These are phyloP conservation scores for Chymomyza costata DNA, from an alignment of 1,140 invertebrate genomes.

Conservation along the genomic window DNA sequence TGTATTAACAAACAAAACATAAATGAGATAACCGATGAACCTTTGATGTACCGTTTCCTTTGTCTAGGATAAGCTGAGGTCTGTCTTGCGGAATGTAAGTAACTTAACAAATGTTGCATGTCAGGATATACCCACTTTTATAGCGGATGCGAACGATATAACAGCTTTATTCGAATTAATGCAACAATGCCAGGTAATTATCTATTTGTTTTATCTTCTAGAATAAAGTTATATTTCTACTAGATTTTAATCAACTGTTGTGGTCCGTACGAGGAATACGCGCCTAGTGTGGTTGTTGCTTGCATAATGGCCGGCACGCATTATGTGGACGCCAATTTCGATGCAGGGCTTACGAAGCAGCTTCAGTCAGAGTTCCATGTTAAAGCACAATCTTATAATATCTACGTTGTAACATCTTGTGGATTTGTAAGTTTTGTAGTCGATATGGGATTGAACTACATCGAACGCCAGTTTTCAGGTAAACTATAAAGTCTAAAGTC, in stretches of 20 bases:
- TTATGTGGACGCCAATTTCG: background rate
- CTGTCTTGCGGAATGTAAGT: background rate
- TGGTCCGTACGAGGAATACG: background rate
- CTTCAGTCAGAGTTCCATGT: background rate
- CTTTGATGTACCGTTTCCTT: background rate
- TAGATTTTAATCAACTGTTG: background rate
- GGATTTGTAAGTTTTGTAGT: background rate
- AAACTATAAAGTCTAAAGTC: background rate
- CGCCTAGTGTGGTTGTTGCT: background rate
- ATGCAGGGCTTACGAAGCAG: background rate
- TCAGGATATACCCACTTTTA: background rate
- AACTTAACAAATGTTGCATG: background rate
- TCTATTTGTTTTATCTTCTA: background rate
- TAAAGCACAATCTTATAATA: background rate
- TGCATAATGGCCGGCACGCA: background rate
- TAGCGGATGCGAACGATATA: background rate
- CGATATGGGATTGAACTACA: background rate
- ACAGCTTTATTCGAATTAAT: background rate
- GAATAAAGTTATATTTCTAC: background rate
- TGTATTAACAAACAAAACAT: background rate
- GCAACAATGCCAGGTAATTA: background rate
- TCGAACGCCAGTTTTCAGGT: background rate
- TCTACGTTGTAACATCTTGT: conserved; percentile 1
- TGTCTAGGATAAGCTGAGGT: background rate
- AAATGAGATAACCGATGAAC: background rate